Conservation (phyloP, 2,888 invertebrate species). For the Nemotelus pantherinus region DNA sequence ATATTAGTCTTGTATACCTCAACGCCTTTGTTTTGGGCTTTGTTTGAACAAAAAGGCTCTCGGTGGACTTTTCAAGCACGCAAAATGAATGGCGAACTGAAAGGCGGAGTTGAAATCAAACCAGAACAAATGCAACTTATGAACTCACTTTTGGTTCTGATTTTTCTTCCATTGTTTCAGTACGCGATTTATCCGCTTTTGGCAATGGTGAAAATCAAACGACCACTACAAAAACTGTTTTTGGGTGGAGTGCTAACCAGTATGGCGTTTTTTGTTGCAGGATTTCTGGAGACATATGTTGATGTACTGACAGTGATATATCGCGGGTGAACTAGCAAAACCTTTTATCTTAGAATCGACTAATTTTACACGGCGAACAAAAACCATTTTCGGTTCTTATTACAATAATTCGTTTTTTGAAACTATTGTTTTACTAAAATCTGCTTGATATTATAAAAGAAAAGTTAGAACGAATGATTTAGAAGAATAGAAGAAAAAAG, state of each 20-base stretch:
- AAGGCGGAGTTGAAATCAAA: conserved; percentile 77
- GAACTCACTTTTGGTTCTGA: conserved; percentile 85
- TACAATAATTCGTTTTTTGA: too few species aligned
- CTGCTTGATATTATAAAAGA: too few species aligned
- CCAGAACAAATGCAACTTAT: conserved; percentile 97
- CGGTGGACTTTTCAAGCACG: conserved; percentile 94
- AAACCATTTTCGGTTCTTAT: too few species aligned
- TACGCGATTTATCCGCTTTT: conserved; percentile 82
- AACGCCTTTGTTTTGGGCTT: conserved; percentile 91
- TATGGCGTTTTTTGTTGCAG: conserved; percentile 87
- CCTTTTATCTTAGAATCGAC: too few species aligned
- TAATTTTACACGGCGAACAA: too few species aligned
- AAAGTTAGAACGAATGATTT: too few species aligned
- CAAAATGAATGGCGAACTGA: conserved; percentile 84
- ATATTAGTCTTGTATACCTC: conserved; percentile 85
- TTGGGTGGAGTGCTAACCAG: conserved; percentile 89
- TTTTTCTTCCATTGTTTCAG: conserved; percentile 87
- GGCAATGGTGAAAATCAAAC: conserved; percentile 73
- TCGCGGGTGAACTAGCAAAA: too few species aligned
- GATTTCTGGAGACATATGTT: conserved; percentile 78
- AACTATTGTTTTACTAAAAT: too few species aligned
- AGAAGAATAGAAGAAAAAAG: too few species aligned
- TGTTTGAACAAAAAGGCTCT: conserved; percentile 93
- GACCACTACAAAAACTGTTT: conserved; percentile 86
- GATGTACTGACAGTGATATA: too few species aligned